A percentile compares a stretch with the other conserved stretches of the same genome.
These are phyloP conservation scores for Platysternon megacephalum DNA, from an alignment of 2,113 vertebrate species.

Conservation along the genomic window DNA sequence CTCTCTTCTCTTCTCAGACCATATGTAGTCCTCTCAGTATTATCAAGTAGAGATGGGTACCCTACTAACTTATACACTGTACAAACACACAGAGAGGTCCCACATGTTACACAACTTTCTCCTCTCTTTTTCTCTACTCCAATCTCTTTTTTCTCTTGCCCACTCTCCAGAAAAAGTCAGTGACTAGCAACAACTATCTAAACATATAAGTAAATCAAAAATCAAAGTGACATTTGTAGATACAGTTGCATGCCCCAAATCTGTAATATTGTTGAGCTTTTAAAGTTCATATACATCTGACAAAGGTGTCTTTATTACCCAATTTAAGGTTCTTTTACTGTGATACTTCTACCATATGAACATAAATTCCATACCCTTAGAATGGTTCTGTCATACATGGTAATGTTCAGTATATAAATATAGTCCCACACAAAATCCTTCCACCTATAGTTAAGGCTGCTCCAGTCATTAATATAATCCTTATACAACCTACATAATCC, in stretches of 20 bases:
- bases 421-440: too few species aligned
- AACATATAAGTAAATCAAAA: background rate
- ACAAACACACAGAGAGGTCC: background rate
- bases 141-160: background rate
- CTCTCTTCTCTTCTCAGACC: background rate
- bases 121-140: background rate
- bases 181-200: background rate
- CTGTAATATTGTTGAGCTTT: background rate
- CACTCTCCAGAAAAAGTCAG: background rate
- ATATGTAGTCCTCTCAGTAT: background rate
- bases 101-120: background rate
- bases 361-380: background rate
- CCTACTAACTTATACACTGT: rapidly evolving
- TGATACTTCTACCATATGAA: background rate
- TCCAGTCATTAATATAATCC: too few species aligned
- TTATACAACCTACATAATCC: too few species aligned
- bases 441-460: too few species aligned
- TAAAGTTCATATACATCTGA: background rate
- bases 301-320: background rate
- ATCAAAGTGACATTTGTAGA: background rate
- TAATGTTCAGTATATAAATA: too few species aligned
- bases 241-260: background rate
- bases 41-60: background rate
- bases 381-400: background rate
- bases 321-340: background rate